Evolutionary conservation across 1,140 invertebrate genomes (phyloP), one percentile per base, ranked within the genome.

Genomic region (Scaptomyza hsui): DNA sequence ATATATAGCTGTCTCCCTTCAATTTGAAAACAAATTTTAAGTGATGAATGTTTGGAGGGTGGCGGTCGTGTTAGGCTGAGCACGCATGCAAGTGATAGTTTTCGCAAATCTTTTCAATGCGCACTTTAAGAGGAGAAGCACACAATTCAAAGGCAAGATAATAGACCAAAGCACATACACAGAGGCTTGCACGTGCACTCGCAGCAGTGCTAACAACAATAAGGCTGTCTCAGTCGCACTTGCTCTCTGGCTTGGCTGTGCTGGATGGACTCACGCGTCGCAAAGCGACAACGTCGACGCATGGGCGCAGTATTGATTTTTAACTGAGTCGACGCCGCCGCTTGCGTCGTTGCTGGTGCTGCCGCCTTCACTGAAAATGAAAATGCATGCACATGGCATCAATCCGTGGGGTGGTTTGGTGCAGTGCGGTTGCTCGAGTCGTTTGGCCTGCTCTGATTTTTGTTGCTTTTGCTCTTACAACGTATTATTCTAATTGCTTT

Each of bases 231-330:
- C 60, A 44, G 9, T 59, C 59, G 35, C 53, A 53, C 60, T 19
- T 39, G 12, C 35, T 16, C 41, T 48, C 13, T 53, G 13, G 35
- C 29, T 48, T 39, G 21, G 35, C 19, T 26, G 35, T 15, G 29
- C 32, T 52, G 52, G 32, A 13, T 41, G 57, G 32, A 71, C 68
- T 77, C 53, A 68, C 41, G 59, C 65, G 57, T 55, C 74, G 59
- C 72, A 62, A 55, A 56, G 55, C 75, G 60, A 77, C 62, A 70
- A 69, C 65, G 67, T 88, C 74, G 88, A 90, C 88, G 88, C 88
- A 90, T 90, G 85, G 79, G 82, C 82, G 82, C 88, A 89, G 83
- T 90, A 90, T 90, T 90, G 88, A 90, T 90, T 90, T 90, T 90
- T 89, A 74, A 73, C 75, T 85, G 80, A 76, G 80, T 85, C 80